Evolutionary conservation across 2,113 vertebrate genomes (phyloP), one percentile per base, ranked within the genome.

Genomic region (Grallaria varia): DNA sequence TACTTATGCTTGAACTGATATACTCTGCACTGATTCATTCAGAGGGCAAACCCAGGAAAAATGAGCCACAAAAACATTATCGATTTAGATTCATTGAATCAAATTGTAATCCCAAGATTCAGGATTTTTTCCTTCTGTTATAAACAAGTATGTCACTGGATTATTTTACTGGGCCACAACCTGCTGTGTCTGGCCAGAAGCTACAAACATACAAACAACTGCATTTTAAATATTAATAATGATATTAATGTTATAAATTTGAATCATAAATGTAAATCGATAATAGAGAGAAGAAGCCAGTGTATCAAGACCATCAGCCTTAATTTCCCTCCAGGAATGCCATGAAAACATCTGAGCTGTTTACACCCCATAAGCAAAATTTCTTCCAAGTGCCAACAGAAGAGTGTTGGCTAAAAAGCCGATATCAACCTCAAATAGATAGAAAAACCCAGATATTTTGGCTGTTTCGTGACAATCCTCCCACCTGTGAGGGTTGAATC

Each of bases 1-100:
- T 95, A 94, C 87, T 97, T 88, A 80, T 83, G 90, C 94, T 84
- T 84, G 86, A 97, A 95, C 89, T 66, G 76, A 84, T 37, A 39
- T 75, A 68, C 87, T 86, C 95, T 84, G 42, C 47, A 37, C 68
- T 93, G 90, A 93, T 93, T 95, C 93, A 95, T 96, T 89, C 80
- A 93, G 21, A 84, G 72, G 77, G 45, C 80, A 84, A 89, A 84
- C 10, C 88, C 68, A 88, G 0, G 0, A 63, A 91, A 83, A 83
- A 35, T 6, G 18, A 83, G 71, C 82, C 84, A 45, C 12, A 69
- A 60, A 78, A 53, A 0, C 53, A 60, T 69, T 67, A 86, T 44
- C 84, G 93, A 90, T 93, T 92, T 92, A 84, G 81, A 72, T 44
- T 79, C 37, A 69, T 77, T 73, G 87, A 93, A 62, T 14, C 77